Conservation (phyloP, 2,113 vertebrate genomes). For the Heliornis fulica region DNA sequence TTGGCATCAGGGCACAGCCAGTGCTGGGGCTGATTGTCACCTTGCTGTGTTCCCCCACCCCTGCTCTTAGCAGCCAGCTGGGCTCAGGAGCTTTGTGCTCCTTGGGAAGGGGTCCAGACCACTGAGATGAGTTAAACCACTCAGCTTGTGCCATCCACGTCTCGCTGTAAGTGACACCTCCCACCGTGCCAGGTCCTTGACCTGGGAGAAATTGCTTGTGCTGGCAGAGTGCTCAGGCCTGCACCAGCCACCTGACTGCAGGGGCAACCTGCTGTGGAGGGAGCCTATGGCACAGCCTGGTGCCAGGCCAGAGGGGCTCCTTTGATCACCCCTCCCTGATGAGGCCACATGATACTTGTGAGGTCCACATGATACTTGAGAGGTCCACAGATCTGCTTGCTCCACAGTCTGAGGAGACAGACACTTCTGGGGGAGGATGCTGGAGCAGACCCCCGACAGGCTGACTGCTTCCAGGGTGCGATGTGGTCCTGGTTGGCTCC, state of each 20-base stretch:
- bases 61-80: background rate
- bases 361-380: background rate
- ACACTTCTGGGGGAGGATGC: background rate
- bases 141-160: too few species aligned
- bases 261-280: background rate
- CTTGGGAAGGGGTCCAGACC: background rate
- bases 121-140: background rate
- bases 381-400: background rate
- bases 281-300: background rate
- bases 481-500: background rate
- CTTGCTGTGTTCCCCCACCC: background rate
- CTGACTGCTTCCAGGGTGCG: fast-evolving
- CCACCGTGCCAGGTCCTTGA: conserved; percentile 7
- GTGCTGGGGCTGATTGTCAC: fast-evolving
- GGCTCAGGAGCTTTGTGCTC: background rate
- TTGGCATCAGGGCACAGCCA: background rate
- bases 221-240: background rate
- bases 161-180: background rate
- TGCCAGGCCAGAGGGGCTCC: background rate
- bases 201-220: conserved; percentile 5
- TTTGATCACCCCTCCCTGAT: background rate
- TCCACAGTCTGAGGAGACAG: background rate
- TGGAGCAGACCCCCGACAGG: background rate
- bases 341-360: background rate
- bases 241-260: fast-evolving